Evolutionary conservation across 2,797 vertebrate genomes (phyloP).

Genomic region (Cynopterus sphinx): DNA sequence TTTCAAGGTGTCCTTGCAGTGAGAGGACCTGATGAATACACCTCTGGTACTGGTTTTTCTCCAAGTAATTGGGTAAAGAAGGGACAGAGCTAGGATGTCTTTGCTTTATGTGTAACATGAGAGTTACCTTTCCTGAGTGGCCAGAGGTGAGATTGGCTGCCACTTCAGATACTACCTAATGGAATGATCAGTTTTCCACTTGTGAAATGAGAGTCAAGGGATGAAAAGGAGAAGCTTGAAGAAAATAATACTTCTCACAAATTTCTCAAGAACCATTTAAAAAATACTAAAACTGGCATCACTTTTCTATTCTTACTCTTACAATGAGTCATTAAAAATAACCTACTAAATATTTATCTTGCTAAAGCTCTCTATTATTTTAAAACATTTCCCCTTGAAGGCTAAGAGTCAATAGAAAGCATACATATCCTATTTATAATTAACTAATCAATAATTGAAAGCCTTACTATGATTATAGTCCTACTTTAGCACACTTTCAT

Average conservation of each 20-base stretch:
- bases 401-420: not conserved
- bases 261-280: not conserved
- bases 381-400: not conserved
- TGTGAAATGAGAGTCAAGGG: not conserved
- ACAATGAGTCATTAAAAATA: constrained; percentile 10
- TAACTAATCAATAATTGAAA: constrained; percentile 16
- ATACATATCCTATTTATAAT: not conserved
- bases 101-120: not conserved
- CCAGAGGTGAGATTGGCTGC: not conserved
- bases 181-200: not conserved
- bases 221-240: not conserved
- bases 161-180: not conserved
- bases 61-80: not conserved
- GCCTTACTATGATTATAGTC: not conserved
- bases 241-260: not conserved
- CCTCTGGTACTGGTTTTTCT: not conserved
- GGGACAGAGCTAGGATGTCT: not conserved
- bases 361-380: not conserved
- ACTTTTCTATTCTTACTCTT: not conserved
- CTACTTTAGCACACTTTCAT: not conserved
- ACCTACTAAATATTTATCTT: not conserved
- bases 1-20: not conserved
- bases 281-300: not conserved
- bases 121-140: not conserved
- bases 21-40: not conserved